Base-by-base conservation (phyloP, 2,797 vertebrate genomes). In the Chromis chromis region DNA sequence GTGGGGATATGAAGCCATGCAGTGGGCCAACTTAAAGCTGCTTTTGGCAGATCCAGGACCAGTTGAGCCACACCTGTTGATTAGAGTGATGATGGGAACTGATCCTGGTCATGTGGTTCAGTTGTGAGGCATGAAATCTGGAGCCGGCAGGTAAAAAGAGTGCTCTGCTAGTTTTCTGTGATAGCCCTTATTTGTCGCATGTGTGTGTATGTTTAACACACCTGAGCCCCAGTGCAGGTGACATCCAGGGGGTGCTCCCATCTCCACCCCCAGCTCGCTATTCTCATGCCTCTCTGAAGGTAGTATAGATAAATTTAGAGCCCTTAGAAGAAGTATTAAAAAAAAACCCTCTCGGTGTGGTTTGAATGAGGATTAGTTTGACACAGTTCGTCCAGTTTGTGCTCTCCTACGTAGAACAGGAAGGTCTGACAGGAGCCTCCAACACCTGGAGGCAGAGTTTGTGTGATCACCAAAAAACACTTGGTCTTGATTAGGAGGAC, bases 151-250 rank as follows among this genome's bases (percentile, higher is more conserved):
- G 27, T 71, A 60, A 21, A 71, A 42, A 69, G 50, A 84, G 62
- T 76, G 54, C 78, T 83, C 62, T 42, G 53, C 12, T 81, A 27
- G 60, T 60, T 64, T 67, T 67, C 76, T 69, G 54, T 69, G 42
- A 65, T 88, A 91, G 91, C 92, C 91, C 86, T 91, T 89, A 49
- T 74, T 81, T 33, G 22, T 73, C 10, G 12, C 27, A 52, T 62
- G 58, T 59, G 36, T 19, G 0, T 10, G 33, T 36, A 10, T 36
- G 33, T 36, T 36, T 1, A 50, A 68, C 69, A 71, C 70, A 78
- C 72, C 78, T 61, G 36, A 65, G 65, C 42, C 61, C 60, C 70
- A 60, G 62, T 40, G 50, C 56, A 77, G 61, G 70, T 74, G 84
- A 86, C 76, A 63, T 73, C 78, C 54, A 56, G 73, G 52, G 64